phyloP scores from a whole-genome alignment of 2,113 vertebrate species.

The Xyliphius kryptos region DNA sequence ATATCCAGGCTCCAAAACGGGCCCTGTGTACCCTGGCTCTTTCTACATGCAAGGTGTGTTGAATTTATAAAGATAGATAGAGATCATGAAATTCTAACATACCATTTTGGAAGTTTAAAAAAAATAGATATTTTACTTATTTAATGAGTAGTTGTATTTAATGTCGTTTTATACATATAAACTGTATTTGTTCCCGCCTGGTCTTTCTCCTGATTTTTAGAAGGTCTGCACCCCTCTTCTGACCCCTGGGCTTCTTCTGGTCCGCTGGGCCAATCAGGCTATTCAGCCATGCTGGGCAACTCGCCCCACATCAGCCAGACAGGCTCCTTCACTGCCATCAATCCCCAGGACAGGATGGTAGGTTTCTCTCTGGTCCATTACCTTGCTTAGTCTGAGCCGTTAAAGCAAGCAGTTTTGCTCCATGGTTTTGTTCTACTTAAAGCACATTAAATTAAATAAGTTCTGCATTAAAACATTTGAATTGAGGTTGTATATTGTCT shows the following conservation, averaged over 20 bases:
- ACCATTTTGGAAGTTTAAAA: no score
- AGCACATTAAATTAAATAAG: no score
- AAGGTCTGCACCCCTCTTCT: constrained; percentile 40
- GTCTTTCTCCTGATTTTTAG: constrained; percentile 71
- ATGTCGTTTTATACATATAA: no score
- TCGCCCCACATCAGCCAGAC: constrained; percentile 79
- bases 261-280: constrained; percentile 72
- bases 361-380: constrained; percentile 23
- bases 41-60: constrained; percentile 90
- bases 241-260: constrained; percentile 84
- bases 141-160: no score
- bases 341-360: constrained; percentile 94
- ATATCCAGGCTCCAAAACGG: constrained; percentile 78
- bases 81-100: no score
- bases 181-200: constrained; percentile 4
- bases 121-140: no score
- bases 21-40: constrained; percentile 80
- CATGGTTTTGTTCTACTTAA: no score
- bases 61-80: no score
- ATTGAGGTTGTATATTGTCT: no score
- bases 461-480: no score
- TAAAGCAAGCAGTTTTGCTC: no score
- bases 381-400: no score
- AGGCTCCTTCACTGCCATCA: constrained; percentile 78
- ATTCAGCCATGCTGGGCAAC: constrained; percentile 82